Conservation (phyloP, 2,888 invertebrate genomes). For the Crematogaster levior region DNA sequence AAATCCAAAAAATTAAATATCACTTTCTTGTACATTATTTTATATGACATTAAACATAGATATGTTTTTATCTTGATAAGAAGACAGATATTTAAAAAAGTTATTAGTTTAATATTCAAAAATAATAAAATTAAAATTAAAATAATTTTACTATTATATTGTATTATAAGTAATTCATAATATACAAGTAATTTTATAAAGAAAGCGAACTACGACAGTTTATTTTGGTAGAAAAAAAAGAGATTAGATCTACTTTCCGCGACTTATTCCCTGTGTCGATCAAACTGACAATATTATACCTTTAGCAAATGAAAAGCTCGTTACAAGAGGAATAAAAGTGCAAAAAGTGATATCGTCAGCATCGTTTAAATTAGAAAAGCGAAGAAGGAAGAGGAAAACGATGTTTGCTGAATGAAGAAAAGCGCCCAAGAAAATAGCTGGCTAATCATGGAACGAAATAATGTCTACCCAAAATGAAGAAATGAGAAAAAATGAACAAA, state of each 20-base stretch:
- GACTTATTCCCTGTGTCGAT: background rate
- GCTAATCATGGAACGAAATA: slow-evolving; percentile 10
- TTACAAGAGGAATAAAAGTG: background rate
- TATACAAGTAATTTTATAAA: background rate
- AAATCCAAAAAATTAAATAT: background rate
- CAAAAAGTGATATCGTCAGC: slow-evolving; percentile 12
- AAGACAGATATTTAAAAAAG: background rate
- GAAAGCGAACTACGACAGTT: background rate
- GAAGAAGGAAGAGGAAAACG: background rate
- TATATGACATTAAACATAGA: background rate
- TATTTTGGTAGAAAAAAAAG: background rate
- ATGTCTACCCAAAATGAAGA: background rate
- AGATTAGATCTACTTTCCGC: slow-evolving; percentile 13
- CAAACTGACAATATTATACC: slow-evolving; percentile 16
- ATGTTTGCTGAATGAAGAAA: slow-evolving; percentile 9
- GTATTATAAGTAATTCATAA: background rate
- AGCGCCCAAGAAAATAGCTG: slow-evolving; percentile 7
- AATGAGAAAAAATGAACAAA: background rate
- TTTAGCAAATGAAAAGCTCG: slow-evolving; percentile 21
- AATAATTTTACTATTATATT: background rate
- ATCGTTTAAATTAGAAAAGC: slow-evolving; percentile 22
- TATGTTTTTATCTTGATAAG: background rate
- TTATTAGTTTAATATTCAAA: background rate
- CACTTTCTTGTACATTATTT: background rate
- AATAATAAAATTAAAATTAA: slow-evolving; percentile 13